A percentile compares a stretch with the other conserved stretches of the same genome.
Conservation (phyloP, 2,797 vertebrate genomes). For the Artibeus lituratus region DNA sequence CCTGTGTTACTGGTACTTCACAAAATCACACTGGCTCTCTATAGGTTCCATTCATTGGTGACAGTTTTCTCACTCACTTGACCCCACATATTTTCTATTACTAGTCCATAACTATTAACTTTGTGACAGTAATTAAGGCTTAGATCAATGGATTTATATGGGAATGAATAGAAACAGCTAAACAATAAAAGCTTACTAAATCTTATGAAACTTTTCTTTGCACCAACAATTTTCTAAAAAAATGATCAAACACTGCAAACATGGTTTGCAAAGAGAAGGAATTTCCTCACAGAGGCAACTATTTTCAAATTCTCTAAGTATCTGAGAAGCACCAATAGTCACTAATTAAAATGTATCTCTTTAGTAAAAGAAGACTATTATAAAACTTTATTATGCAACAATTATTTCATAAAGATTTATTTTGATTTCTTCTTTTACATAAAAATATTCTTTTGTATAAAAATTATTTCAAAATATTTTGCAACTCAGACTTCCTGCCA, state of each 20-base stretch:
- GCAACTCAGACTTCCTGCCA: background rate
- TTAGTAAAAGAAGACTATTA: background rate
- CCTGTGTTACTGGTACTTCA: background rate
- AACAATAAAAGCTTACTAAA: background rate
- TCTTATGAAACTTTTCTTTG: background rate
- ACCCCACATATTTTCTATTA: background rate
- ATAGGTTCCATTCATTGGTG: background rate
- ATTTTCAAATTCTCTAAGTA: background rate
- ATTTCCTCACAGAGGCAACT: background rate
- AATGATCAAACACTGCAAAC: background rate
- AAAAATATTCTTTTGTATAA: background rate
- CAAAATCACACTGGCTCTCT: background rate
- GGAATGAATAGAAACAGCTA: background rate
- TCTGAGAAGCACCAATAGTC: background rate
- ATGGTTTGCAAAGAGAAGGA: background rate
- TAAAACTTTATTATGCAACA: background rate
- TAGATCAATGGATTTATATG: background rate
- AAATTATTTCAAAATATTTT: constrained; percentile 9
- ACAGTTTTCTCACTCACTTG: background rate
- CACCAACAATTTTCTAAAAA: background rate
- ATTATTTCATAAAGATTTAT: background rate
- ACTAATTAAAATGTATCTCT: background rate
- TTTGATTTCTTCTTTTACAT: background rate
- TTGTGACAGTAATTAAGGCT: background rate
- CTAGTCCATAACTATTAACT: too few relatives aligned